Conservation (phyloP, 1,140 invertebrate species). For the Phocides pigmalion region DNA sequence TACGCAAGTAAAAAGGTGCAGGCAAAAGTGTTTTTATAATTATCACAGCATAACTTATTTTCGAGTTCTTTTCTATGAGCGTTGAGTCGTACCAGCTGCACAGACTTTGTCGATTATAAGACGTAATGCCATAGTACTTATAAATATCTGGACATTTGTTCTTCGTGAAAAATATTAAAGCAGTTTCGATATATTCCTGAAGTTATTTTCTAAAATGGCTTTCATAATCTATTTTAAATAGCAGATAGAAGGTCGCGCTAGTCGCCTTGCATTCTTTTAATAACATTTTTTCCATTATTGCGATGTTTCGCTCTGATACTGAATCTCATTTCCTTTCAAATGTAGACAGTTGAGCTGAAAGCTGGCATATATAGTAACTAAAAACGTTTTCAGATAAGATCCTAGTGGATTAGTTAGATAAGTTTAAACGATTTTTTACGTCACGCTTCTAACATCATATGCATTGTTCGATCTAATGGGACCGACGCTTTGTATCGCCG, state of each 20-base stretch:
- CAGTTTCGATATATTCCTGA: neutral
- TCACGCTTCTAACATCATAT: constrained; percentile 14
- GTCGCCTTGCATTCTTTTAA: constrained; percentile 5
- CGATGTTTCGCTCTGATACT: constrained; percentile 9
- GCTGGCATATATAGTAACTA: constrained; percentile 10
- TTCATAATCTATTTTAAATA: neutral
- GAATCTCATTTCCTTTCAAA: constrained; percentile 20
- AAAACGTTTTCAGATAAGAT: constrained; percentile 17
- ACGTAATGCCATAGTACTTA: no score
- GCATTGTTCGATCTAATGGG: constrained; percentile 19
- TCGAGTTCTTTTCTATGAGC: no score
- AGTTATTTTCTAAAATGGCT: neutral
- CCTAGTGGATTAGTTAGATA: constrained; percentile 14
- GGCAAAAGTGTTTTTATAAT: no score
- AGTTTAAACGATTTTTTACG: constrained; percentile 18
- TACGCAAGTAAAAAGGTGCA: no score
- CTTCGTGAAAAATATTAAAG: no score
- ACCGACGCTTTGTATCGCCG: constrained; percentile 28
- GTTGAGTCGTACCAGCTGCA: no score
- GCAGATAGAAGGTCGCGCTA: neutral
- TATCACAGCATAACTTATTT: no score
- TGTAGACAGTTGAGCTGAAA: constrained; percentile 7
- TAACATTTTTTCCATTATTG: constrained; percentile 14
- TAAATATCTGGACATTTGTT: no score
- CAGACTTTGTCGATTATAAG: no score